Conservation (phyloP, 2,113 vertebrate genomes). For the Brachypteracias leptosomus region DNA sequence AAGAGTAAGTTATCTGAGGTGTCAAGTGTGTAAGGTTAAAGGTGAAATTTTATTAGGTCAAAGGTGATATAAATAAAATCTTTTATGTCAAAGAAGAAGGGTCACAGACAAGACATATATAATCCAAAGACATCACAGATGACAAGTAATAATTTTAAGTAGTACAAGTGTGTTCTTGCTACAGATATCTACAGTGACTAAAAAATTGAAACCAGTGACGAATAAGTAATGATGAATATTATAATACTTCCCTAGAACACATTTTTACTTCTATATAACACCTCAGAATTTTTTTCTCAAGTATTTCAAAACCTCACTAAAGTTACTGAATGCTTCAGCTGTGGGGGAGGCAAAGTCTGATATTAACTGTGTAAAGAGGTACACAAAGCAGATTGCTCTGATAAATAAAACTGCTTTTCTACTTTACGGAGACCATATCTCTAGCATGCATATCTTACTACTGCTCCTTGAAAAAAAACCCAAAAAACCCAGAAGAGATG, state of each 20-base stretch:
- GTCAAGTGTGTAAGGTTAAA: conserved; percentile 78
- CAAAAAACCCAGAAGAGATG: not conserved
- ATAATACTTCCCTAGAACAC: not conserved
- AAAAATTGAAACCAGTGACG: conserved; percentile 44
- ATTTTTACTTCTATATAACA: not conserved
- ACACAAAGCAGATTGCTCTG: not conserved
- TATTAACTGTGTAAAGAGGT: not conserved
- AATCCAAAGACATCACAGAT: conserved; percentile 77
- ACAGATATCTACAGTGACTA: conserved; percentile 57
- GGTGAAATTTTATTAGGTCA: conserved; percentile 81
- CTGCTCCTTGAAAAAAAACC: not conserved
- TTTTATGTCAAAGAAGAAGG: conserved; percentile 73
- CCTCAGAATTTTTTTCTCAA: not conserved
- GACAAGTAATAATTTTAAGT: conserved; percentile 88
- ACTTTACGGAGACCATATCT: not conserved
- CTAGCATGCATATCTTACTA: not conserved
- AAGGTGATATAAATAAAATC: conserved; percentile 81
- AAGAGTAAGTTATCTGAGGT: conserved; percentile 74
- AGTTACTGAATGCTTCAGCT: not conserved
- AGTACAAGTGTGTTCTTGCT: conserved; percentile 64
- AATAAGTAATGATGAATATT: conserved; percentile 11
- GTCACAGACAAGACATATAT: conserved; percentile 66
- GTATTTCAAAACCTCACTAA: not conserved
- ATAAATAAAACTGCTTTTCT: not conserved
- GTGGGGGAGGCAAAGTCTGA: not conserved